These are phyloP conservation scores for Drosophila nasuta DNA, from an alignment of 1,140 invertebrate species.

Conservation along the genomic window DNA sequence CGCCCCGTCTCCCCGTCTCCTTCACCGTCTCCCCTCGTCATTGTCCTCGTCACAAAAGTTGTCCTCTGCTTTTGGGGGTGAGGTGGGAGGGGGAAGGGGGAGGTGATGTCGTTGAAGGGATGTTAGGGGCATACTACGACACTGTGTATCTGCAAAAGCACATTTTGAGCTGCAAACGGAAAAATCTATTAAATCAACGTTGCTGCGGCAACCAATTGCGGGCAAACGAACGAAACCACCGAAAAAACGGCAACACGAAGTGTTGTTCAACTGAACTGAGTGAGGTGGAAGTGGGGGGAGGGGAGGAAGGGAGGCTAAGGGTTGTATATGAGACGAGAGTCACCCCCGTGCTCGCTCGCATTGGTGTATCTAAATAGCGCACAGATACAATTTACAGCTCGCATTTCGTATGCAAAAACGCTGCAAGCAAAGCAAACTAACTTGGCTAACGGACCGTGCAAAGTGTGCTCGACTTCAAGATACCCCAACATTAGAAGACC, in stretches of 20 bases:
- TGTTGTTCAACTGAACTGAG: background rate
- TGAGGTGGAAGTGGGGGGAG: background rate
- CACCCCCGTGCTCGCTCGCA: constrained; percentile 70
- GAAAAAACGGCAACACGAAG: constrained; percentile 51
- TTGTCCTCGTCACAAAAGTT: constrained; percentile 37
- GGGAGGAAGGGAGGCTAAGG: background rate
- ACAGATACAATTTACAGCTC: constrained; percentile 83
- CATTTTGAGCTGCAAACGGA: constrained; percentile 75
- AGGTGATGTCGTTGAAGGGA: background rate
- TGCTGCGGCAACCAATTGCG: constrained; percentile 84
- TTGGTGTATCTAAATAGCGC: constrained; percentile 79
- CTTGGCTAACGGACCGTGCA: too few species aligned
- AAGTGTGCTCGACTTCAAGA: background rate
- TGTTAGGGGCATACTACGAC: too few species aligned
- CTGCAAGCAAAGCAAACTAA: constrained; percentile 29
- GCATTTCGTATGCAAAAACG: constrained; percentile 80
- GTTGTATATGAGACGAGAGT: constrained; percentile 28
- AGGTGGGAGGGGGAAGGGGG: background rate
- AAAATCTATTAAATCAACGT: constrained; percentile 85
- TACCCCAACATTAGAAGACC: background rate
- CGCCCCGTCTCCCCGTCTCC: too few species aligned
- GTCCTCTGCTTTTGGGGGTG: background rate
- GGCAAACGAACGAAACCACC: constrained; percentile 80
- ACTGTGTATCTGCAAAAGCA: constrained; percentile 72
- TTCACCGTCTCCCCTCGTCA: constrained; percentile 24